Evolutionary conservation across 2,888 invertebrate genomes (phyloP).

Genomic region (Linnaemya tessellans): DNA sequence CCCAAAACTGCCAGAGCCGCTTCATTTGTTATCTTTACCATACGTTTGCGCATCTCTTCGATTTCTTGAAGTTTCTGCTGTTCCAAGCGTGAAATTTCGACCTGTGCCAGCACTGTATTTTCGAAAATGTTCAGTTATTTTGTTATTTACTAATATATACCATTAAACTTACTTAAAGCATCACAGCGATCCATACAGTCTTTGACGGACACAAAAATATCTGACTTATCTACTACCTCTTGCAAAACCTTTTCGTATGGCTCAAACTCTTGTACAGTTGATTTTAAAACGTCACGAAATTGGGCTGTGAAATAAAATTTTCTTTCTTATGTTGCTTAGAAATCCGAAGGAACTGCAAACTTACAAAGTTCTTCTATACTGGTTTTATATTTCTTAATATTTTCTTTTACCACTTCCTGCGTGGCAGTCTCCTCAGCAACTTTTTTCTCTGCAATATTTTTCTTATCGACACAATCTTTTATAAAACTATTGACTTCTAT

Average conservation of each 20-base stretch:
- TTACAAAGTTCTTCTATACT: constrained; percentile 73
- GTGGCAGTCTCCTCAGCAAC: constrained; percentile 77
- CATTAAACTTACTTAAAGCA: constrained; percentile 80
- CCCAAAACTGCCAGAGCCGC: constrained; percentile 81
- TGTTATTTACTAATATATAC: neutral
- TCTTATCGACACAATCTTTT: constrained; percentile 81
- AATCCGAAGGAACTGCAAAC: neutral
- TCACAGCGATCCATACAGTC: constrained; percentile 83
- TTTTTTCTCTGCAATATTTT: constrained; percentile 77
- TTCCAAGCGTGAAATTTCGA: constrained; percentile 80
- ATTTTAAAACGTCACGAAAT: constrained; percentile 78
- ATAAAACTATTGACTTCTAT: constrained; percentile 82
- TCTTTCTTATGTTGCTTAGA: neutral
- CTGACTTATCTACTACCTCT: constrained; percentile 79
- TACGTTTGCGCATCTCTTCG: constrained; percentile 80
- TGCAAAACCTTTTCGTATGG: constrained; percentile 81
- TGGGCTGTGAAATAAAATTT: constrained; percentile 26
- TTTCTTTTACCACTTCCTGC: constrained; percentile 76
- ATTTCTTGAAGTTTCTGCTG: constrained; percentile 79
- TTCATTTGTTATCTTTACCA: constrained; percentile 81
- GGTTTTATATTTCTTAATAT: constrained; percentile 76
- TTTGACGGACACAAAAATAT: constrained; percentile 79
- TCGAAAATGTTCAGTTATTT: neutral
- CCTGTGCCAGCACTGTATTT: constrained; percentile 81
- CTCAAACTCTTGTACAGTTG: constrained; percentile 79